phyloP scores from a whole-genome alignment of 2,797 vertebrate genomes.

The Holocentrus rufus region DNA sequence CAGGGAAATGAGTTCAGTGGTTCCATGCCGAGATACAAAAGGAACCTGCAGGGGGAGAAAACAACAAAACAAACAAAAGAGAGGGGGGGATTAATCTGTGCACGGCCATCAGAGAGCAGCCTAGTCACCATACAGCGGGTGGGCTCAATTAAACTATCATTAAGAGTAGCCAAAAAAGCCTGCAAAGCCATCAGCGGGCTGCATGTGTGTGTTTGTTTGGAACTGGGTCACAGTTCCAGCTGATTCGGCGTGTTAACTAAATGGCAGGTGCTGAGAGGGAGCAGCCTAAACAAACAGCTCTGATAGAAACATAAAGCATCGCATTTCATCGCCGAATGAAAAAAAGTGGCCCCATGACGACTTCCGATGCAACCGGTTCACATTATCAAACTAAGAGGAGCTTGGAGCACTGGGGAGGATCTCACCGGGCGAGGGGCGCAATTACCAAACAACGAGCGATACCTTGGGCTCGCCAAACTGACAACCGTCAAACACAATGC shows the following conservation, averaged over 20 bases:
- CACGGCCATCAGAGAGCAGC: slow-evolving; percentile 51
- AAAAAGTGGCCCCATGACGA: slow-evolving; percentile 33
- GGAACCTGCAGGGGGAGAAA: slow-evolving; percentile 54
- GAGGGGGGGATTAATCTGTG: slow-evolving; percentile 65
- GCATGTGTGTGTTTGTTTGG: slow-evolving; percentile 49
- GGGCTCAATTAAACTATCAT: slow-evolving; percentile 63
- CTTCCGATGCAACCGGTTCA: slow-evolving; percentile 27
- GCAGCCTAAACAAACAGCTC: slow-evolving; percentile 28
- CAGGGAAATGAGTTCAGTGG: slow-evolving; percentile 65
- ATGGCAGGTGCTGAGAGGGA: slow-evolving; percentile 41
- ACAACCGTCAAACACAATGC: slow-evolving; percentile 59
- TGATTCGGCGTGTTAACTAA: slow-evolving; percentile 52
- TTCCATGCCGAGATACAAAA: slow-evolving; percentile 64
- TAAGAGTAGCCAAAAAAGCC: slow-evolving; percentile 53
- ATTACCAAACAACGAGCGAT: slow-evolving; percentile 41
- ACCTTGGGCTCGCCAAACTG: slow-evolving; percentile 48
- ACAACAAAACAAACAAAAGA: slow-evolving; percentile 68
- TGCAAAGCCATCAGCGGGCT: slow-evolving; percentile 38
- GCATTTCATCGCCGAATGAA: slow-evolving; percentile 36
- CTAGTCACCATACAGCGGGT: slow-evolving; percentile 26
- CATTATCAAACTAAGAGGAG: slow-evolving; percentile 47
- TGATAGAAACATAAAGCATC: slow-evolving; percentile 21
- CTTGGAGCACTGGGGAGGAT: slow-evolving; percentile 12
- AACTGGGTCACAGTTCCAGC: slow-evolving; percentile 55
- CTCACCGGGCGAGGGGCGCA: slow-evolving; percentile 23